phyloP scores from a whole-genome alignment of 2,113 vertebrate species.

The Tringa solitaria region DNA sequence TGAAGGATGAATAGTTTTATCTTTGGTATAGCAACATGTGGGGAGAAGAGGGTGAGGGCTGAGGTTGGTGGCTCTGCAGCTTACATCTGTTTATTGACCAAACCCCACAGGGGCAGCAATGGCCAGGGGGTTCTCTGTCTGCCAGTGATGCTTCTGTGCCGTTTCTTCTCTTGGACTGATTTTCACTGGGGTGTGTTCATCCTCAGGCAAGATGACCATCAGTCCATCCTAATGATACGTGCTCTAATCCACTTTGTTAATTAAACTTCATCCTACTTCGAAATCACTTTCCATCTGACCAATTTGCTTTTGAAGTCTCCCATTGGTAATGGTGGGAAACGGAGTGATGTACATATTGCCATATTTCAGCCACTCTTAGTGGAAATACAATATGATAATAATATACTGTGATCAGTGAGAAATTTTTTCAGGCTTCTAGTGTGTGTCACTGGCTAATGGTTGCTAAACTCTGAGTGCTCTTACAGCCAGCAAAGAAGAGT shows the following conservation, averaged over 20 bases:
- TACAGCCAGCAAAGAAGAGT: background rate
- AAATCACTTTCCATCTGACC: background rate
- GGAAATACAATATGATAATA: background rate
- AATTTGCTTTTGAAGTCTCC: background rate
- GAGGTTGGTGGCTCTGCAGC: background rate
- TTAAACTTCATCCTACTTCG: background rate
- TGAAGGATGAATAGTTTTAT: background rate
- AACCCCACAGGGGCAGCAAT: rapidly evolving
- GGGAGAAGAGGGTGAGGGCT: background rate
- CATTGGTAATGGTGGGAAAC: background rate
- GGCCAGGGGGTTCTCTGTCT: background rate
- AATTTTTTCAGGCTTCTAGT: background rate
- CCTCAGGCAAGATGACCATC: background rate
- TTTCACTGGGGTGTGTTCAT: background rate
- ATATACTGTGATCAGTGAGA: background rate
- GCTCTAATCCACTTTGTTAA: background rate
- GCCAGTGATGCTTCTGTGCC: background rate
- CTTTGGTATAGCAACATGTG: background rate
- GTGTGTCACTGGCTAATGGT: background rate
- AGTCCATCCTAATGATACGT: background rate
- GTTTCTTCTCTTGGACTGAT: background rate
- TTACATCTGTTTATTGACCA: background rate
- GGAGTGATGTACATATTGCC: background rate
- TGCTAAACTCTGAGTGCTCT: background rate
- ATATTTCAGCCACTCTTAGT: background rate